Evolutionary conservation across 2,113 vertebrate genomes (phyloP).

Genomic region (Megaptera novaeangliae): DNA sequence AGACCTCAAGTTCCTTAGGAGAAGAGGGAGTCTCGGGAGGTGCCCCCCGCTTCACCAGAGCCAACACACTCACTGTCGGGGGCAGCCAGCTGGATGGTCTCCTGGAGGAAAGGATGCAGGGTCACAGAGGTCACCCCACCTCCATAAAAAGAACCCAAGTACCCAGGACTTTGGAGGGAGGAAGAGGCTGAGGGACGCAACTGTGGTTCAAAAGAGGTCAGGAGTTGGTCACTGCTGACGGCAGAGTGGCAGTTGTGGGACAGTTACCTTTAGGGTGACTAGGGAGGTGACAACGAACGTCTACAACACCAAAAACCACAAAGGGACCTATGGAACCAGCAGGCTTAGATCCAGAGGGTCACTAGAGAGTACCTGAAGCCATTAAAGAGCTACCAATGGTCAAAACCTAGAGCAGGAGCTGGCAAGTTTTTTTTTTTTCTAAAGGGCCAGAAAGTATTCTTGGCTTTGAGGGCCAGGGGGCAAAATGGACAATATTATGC

Average conservation of each 20-base stretch:
- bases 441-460: neutral
- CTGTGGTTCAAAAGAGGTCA: neutral
- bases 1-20: rapidly evolving
- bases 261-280: neutral
- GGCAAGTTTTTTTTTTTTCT: neutral
- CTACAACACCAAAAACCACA: neutral
- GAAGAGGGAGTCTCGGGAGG: conserved; percentile 20
- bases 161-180: neutral
- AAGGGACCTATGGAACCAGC: neutral
- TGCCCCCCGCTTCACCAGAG: conserved; percentile 76
- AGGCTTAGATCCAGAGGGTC: neutral
- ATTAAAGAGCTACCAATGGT: neutral
- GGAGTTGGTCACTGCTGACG: neutral
- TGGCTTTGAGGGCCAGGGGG: neutral
- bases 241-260: neutral
- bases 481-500: neutral
- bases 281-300: neutral
- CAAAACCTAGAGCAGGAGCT: neutral
- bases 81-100: conserved; percentile 94
- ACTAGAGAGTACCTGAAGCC: neutral
- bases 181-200: neutral
- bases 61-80: conserved; percentile 82
- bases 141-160: neutral
- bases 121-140: neutral
- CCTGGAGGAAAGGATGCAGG: conserved; percentile 70